Percentiles rank a stretch among this genome's conserved stretches.
These are phyloP conservation scores for Rhizoglyphus robini DNA, from an alignment of 1,140 invertebrate species.

Conservation along the genomic window DNA sequence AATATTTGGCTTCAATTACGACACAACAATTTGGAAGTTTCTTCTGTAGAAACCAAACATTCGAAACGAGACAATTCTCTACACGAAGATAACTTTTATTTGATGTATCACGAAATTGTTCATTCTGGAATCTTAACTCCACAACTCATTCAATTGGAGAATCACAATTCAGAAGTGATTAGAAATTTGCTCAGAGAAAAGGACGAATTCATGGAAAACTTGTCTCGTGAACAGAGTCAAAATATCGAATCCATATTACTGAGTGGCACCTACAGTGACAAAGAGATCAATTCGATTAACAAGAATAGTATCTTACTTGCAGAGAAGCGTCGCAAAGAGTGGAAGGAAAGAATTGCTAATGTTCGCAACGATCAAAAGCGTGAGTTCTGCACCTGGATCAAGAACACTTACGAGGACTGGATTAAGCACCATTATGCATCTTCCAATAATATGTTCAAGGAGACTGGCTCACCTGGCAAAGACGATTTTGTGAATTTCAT, in stretches of 20 bases:
- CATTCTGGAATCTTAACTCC: constrained; percentile 59
- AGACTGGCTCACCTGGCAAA: constrained; percentile 33
- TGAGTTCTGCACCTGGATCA: constrained; percentile 65
- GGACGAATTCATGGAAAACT: constrained; percentile 47
- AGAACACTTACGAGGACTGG: constrained; percentile 51
- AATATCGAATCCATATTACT: constrained; percentile 60
- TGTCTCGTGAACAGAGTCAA: constrained; percentile 48
- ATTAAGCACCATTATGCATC: neutral
- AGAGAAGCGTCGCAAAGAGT: constrained; percentile 55
- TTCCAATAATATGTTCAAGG: neutral
- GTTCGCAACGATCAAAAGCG: constrained; percentile 53
- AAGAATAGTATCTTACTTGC: constrained; percentile 60
- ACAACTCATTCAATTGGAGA: constrained; percentile 59
- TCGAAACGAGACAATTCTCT: neutral
- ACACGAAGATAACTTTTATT: constrained; percentile 44
- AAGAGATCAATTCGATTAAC: constrained; percentile 58
- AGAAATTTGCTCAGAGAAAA: constrained; percentile 48
- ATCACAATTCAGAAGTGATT: constrained; percentile 56
- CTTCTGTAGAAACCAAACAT: neutral
- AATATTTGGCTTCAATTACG: neutral
- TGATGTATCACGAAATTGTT: constrained; percentile 62
- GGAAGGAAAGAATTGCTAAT: constrained; percentile 58
- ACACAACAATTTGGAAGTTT: neutral
- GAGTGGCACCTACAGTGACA: constrained; percentile 52
- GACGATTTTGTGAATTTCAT: neutral